Evolutionary conservation across 1,140 invertebrate genomes (phyloP).

Genomic region (Contarinia nasturtii): DNA sequence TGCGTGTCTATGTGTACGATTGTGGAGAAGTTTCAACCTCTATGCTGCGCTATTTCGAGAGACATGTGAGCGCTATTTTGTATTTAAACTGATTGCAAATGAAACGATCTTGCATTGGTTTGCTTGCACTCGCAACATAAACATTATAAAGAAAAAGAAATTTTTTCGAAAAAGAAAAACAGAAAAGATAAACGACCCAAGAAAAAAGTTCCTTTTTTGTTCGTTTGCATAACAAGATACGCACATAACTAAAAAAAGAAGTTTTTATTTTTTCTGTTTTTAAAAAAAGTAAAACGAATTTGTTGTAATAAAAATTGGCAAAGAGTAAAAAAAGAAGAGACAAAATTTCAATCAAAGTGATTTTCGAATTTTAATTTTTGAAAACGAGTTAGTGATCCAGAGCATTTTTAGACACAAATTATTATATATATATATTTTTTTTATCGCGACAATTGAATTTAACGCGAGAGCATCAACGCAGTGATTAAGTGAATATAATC

Average conservation of each 20-base stretch:
- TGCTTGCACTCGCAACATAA: slow-evolving; percentile 20
- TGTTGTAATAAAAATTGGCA: slow-evolving; percentile 17
- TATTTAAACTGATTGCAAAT: slow-evolving; percentile 22
- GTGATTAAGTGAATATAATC: neutral
- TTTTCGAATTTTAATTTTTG: neutral
- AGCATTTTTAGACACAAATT: slow-evolving; percentile 1
- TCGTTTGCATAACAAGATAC: neutral
- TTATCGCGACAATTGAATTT: neutral
- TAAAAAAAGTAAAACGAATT: neutral
- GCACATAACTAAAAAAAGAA: neutral
- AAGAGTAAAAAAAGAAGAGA: slow-evolving; percentile 1
- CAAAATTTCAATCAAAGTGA: neutral
- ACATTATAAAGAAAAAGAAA: slow-evolving; percentile 10
- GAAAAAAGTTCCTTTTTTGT: neutral
- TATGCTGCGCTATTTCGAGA: neutral
- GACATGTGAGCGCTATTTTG: slow-evolving; percentile 4
- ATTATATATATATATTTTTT: too few relatives aligned
- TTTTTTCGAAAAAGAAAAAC: slow-evolving; percentile 17
- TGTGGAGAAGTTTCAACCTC: neutral
- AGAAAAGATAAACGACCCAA: slow-evolving; percentile 12
- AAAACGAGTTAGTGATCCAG: slow-evolving; percentile 2
- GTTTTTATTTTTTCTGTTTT: neutral
- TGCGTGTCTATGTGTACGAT: neutral
- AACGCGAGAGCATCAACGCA: neutral
- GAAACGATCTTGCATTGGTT: slow-evolving; percentile 23